Base-by-base conservation (phyloP, 1,140 invertebrate genomes). In the Dendrolimus kikuchii region DNA sequence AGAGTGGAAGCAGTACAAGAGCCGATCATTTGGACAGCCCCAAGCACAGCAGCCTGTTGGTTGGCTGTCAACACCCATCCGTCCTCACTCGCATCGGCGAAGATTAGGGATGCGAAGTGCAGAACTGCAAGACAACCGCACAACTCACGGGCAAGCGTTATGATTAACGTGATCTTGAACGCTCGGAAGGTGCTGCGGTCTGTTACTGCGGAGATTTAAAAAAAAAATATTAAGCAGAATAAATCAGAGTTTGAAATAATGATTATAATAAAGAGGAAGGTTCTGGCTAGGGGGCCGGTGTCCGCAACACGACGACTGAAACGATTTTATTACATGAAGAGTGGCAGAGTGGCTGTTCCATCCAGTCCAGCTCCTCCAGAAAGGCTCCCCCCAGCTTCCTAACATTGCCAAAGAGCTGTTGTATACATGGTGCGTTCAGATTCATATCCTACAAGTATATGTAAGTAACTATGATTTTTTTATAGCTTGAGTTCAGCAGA, bases 31-130 rank as follows among this genome's bases (percentile, higher is more conserved):
- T 86, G 82, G 5, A 86, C 77, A 0, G 61, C 65, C 0, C 79
- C 82, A 5, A 84, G 48, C 38, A 86, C 56, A 2, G 69, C 67
- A 0, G 77, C 77, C 51, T 86, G 82, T 54, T 86, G 74, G 59
- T 86, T 86, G 7, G 79, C 58, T 0, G 69, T 74, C 38, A 86
- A 51, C 6, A 82, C 69, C 64, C 71, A 81, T 5, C 56, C 66
- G 2, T 69, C 74, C 0, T 46, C 40, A 37, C 70, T 78, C 5
- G 80, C 80, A 9, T 76, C 52, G 51, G 61, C 69, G 64, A 86
- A 86, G 61, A 86, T 86, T 7, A 74, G 66, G 0, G 82, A 86
- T 1, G 82, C 82, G 62, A 78, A 86, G 59, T 84, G 80, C 1
- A 86, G 56, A 2, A 86, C 82, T 0, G 82, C 79, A 0, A 86